These are phyloP conservation scores for Salvelinus namaycush DNA, from an alignment of 2,113 vertebrate genomes.

Conservation along the genomic window DNA sequence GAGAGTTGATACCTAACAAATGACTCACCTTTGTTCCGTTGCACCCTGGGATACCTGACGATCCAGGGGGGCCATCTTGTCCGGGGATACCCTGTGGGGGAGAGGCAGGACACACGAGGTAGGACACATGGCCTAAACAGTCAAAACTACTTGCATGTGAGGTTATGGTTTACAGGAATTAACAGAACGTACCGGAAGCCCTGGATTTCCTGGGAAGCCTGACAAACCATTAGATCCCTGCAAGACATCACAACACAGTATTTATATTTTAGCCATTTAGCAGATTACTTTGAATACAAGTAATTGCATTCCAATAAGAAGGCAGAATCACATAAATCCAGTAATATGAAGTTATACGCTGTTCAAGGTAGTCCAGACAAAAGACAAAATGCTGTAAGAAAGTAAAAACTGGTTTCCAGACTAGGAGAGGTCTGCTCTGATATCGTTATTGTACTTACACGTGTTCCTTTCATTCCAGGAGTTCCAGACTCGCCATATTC, in stretches of 20 bases:
- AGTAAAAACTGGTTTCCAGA: background rate
- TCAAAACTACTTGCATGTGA: no score
- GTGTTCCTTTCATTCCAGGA: constrained; percentile 88
- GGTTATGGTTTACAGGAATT: background rate
- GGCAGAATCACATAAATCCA: background rate
- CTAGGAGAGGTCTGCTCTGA: background rate
- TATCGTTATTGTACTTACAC: constrained; percentile 76
- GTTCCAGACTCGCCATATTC: constrained; percentile 83
- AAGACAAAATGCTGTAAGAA: background rate
- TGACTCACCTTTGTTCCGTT: constrained; percentile 92
- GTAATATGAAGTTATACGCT: no score
- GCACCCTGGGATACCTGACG: constrained; percentile 92
- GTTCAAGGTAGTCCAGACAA: background rate
- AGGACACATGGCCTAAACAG: background rate
- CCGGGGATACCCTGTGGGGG: constrained; percentile 87
- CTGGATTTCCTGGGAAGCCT: constrained; percentile 93
- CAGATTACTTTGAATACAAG: background rate
- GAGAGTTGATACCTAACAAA: background rate
- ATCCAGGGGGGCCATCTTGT: constrained; percentile 89
- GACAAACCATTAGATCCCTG: constrained; percentile 87
- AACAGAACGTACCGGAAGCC: constrained; percentile 85
- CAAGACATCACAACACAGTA: constrained; percentile 24
- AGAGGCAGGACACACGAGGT: background rate
- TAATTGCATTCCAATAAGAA: background rate
- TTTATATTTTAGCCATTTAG: background rate